Evolutionary conservation across 2,113 vertebrate species (phyloP).

Genomic region (Apteryx mantelli): DNA sequence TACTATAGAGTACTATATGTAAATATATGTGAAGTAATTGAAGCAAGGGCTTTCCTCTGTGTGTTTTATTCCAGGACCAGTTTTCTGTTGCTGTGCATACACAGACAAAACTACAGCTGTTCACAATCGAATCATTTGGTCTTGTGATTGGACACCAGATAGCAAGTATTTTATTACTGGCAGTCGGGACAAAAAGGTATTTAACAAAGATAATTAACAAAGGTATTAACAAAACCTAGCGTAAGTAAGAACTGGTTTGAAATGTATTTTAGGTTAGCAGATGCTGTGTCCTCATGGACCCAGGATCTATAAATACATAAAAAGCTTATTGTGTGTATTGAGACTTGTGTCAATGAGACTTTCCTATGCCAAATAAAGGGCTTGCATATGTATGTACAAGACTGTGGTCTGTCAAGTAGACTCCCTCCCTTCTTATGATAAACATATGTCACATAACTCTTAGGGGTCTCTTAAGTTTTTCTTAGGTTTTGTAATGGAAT

Average conservation of each 20-base stretch:
- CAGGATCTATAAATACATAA: background rate
- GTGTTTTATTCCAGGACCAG: slow-evolving; percentile 77
- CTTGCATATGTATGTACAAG: background rate
- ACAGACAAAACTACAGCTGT: slow-evolving; percentile 88
- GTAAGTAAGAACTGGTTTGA: background rate
- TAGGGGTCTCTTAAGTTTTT: background rate
- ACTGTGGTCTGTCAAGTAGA: background rate
- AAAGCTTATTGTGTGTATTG: background rate
- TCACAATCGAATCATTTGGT: slow-evolving; percentile 96
- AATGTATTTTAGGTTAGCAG: background rate
- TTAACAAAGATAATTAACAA: slow-evolving; percentile 34
- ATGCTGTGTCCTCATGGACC: background rate
- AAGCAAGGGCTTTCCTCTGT: background rate
- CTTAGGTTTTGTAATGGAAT: background rate
- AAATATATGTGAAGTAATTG: background rate
- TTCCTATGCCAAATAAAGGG: background rate
- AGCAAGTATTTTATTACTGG: slow-evolving; percentile 93
- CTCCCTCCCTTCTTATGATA: background rate
- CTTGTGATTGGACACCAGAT: slow-evolving; percentile 96
- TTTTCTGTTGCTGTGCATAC: slow-evolving; percentile 84
- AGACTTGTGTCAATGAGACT: background rate
- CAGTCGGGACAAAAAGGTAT: slow-evolving; percentile 97
- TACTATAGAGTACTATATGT: background rate
- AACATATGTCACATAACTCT: background rate
- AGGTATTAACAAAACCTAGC: background rate